phyloP scores from a whole-genome alignment of 2,113 vertebrate genomes.

The Hippotragus niger region DNA sequence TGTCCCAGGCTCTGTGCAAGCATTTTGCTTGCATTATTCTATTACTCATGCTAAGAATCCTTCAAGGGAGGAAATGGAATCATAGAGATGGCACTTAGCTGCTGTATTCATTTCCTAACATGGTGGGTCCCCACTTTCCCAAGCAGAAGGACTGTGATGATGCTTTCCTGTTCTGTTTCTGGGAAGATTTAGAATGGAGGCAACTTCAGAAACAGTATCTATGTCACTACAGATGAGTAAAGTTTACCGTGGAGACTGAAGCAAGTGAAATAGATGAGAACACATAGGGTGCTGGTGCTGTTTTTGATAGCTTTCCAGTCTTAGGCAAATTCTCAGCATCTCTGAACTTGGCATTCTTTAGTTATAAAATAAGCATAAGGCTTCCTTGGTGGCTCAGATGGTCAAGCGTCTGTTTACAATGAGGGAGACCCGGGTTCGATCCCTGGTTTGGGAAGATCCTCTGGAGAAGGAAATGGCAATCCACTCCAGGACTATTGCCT shows the following conservation, averaged over 20 bases:
- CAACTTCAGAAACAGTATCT: neutral
- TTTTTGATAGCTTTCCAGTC: neutral
- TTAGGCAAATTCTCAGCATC: neutral
- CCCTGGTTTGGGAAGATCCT: no score
- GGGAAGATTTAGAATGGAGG: neutral
- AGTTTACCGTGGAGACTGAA: neutral
- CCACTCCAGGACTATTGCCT: no score
- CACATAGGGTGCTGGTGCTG: neutral
- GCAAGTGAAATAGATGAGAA: neutral
- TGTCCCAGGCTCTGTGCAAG: neutral
- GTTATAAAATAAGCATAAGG: neutral
- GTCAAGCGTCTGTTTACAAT: no score
- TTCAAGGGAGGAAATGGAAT: neutral
- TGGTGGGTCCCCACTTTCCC: neutral
- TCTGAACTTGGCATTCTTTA: neutral
- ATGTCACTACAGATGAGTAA: neutral
- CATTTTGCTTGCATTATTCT: neutral
- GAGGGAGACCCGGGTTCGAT: no score
- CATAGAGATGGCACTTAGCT: neutral
- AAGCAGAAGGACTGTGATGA: neutral
- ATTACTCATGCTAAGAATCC: neutral
- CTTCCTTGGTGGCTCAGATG: neutral
- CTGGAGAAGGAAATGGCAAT: no score
- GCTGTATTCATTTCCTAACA: neutral
- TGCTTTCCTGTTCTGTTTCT: neutral